Percentiles rank a stretch among this genome's conserved stretches.
Evolutionary conservation across 2,113 vertebrate species (phyloP).

Genomic region (Odocoileus virginianus): DNA sequence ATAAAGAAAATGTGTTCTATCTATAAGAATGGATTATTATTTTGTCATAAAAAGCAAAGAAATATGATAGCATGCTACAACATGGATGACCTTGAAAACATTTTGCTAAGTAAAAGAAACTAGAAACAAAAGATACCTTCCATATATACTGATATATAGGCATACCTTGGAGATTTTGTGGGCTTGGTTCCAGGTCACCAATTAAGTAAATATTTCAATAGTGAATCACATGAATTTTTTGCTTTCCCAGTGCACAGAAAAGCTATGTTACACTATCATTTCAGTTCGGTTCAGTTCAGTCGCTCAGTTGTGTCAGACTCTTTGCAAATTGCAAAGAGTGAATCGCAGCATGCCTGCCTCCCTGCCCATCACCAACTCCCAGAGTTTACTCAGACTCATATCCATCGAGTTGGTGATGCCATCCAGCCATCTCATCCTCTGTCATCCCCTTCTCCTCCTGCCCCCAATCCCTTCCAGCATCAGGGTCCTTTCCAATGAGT

Average conservation of each 20-base stretch:
- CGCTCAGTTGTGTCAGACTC: no score
- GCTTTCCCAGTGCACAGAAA: background rate
- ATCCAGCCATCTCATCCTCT: no score
- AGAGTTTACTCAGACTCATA: no score
- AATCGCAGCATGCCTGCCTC: no score
- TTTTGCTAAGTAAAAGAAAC: background rate
- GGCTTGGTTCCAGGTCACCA: background rate
- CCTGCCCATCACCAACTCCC: no score
- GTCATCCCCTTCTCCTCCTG: no score
- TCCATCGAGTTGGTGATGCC: no score
- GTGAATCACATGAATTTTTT: background rate
- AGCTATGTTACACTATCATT: background rate
- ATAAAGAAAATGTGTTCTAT: background rate
- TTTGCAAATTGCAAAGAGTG: no score
- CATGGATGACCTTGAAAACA: background rate
- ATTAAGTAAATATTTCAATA: background rate
- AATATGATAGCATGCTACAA: background rate
- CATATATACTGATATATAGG: background rate
- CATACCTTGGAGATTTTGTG: background rate
- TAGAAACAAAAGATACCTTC: background rate
- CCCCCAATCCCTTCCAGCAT: no score
- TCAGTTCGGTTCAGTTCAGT: no score
- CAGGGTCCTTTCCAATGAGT: no score
- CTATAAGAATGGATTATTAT: background rate
- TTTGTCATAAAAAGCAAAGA: background rate